Base-by-base conservation (phyloP, 2,888 invertebrate genomes). In the Thalpophila matura region DNA sequence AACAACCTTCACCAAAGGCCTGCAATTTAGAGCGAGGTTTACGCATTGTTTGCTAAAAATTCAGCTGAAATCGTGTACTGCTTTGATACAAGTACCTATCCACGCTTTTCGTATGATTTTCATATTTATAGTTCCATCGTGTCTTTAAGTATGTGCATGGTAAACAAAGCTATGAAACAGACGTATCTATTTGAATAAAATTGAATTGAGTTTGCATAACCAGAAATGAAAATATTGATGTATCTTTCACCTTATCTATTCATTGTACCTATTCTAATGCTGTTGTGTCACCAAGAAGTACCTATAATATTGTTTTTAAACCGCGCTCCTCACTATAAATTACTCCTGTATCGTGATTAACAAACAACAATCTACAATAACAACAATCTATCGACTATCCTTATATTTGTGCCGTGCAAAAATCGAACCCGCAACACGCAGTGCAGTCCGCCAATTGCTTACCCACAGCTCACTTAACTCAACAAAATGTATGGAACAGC, bases 1-100 rank as follows among this genome's bases (percentile, higher is more conserved):
- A 14, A 29, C 47, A 77, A 69, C 69, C 69, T 69, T 63, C 59
- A 31, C 16, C 31, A 64, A 51, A 56, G 37, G 29, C 45, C 18
- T 31, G 33, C 38, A 31, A 68, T 62, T 77, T 61, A 45, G 40
- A 45, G 35, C 53, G 40, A 37, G 12, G 38, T 31, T 33, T 12
- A 45, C 45, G 51, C 46, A 53, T 53, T 51, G 35, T 59, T 54
- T 47, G 47, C 37, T 9, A n/a, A 35, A 50, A 31, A 35, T 20
- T 35, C 14, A n/a, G 10, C 5, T 24, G 18, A 14, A 63, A 57
- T 18, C 38, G 22, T 4, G 24, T 20, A 20, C 7, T 10, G 12
- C 22, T 38, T 22, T 46, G 18, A 27, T 22, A 56, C 14, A 29
- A 31, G 16, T 24, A 31, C n/a, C n/a, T 31, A 31, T 12, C n/a